phyloP scores from a whole-genome alignment of 2,113 vertebrate genomes.

The Mormyrus iriodes region DNA sequence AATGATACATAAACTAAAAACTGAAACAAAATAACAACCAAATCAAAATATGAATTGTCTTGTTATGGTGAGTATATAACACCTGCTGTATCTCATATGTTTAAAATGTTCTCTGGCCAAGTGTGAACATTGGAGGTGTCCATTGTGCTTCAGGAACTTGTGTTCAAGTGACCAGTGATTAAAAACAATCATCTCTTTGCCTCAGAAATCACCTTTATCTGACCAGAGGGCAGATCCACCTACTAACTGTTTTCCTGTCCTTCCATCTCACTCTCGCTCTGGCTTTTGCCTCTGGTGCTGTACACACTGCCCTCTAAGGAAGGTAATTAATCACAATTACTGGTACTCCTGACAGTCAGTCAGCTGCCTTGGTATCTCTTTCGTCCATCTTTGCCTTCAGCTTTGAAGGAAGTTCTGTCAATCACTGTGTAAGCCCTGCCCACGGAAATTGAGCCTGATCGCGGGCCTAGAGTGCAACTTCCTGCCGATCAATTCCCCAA shows the following conservation, averaged over 20 bases:
- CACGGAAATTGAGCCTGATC: not conserved
- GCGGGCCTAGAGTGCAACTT: not conserved
- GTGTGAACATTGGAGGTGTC: not conserved
- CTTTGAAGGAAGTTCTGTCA: conserved; percentile 38
- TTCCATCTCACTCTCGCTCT: conserved; percentile 27
- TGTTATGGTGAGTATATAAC: too few relatives aligned
- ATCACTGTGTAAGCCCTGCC: conserved; percentile 17
- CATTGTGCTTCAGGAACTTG: not conserved
- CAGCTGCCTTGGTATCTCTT: not conserved
- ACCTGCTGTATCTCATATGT: not conserved
- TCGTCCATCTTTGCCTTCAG: conserved; percentile 23
- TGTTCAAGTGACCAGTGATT: not conserved
- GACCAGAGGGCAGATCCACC: conserved; percentile 37
- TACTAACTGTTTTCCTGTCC: conserved; percentile 23
- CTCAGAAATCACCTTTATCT: conserved; percentile 16
- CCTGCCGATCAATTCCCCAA: not conserved
- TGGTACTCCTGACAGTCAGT: conserved; percentile 34
- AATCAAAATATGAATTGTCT: not conserved
- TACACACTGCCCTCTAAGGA: conserved; percentile 39
- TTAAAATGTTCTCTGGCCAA: not conserved
- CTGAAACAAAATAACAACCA: not conserved
- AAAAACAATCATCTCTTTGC: not conserved
- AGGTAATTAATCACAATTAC: conserved; percentile 45
- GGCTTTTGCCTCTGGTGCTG: conserved; percentile 28
- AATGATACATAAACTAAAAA: not conserved